phyloP scores from a whole-genome alignment of 92 coral and sea anemone genomes.

The Chrysogorgia sp. region DNA sequence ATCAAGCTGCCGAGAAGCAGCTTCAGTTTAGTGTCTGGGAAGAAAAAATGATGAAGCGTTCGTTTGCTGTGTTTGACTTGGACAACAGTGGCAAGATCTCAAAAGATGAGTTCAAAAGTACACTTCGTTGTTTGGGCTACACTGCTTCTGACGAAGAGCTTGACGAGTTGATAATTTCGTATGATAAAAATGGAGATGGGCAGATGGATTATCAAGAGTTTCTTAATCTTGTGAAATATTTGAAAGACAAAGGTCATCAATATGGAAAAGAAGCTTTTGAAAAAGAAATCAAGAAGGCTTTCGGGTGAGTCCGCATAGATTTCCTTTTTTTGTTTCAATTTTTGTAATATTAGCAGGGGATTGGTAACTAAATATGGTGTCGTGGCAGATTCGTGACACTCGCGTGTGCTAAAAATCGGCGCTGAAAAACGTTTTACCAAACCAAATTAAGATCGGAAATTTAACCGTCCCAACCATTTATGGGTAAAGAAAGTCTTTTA shows the following conservation, averaged over 20 bases:
- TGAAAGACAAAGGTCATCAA: slow-evolving; percentile 12
- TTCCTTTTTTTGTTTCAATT: background rate
- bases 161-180: background rate
- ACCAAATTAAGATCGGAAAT: too few species aligned
- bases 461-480: too few species aligned
- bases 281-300: slow-evolving; percentile 17
- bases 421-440: too few species aligned
- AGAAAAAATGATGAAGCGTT: background rate
- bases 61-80: slow-evolving; percentile 8
- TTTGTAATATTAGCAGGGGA: too few species aligned
- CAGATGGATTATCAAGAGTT: slow-evolving; percentile 13
- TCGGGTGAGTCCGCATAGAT: background rate
- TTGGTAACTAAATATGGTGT: too few species aligned
- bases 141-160: slow-evolving; percentile 5
- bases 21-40: background rate
- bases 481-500: too few species aligned
- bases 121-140: slow-evolving; percentile 7
- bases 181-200: slow-evolving; percentile 20
- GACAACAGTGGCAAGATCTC: slow-evolving; percentile 13
- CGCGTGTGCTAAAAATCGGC: too few species aligned
- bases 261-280: slow-evolving; percentile 34
- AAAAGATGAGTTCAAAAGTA: slow-evolving; percentile 1
- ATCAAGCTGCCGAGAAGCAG: background rate
- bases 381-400: too few species aligned
- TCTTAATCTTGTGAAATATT: slow-evolving; percentile 18